These are phyloP conservation scores for Brachionichthys hirsutus DNA, from an alignment of 2,113 vertebrate species.

Conservation along the genomic window DNA sequence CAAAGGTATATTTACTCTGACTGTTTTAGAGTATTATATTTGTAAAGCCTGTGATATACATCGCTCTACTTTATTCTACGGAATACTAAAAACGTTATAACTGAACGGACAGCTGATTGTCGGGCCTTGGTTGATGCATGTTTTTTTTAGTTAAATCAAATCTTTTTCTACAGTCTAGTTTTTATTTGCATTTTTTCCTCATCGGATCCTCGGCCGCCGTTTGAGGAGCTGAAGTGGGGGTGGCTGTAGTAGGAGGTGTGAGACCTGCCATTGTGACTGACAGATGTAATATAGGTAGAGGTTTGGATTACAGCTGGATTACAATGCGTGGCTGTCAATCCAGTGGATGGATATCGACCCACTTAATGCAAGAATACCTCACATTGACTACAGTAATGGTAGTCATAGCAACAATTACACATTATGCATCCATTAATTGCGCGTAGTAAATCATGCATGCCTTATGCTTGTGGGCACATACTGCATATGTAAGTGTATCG, in stretches of 20 bases:
- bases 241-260: too few species aligned
- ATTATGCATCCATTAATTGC: slow-evolving; percentile 2
- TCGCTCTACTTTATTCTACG: too few species aligned
- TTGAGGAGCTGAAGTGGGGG: neutral
- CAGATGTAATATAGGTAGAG: neutral
- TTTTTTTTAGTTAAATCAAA: too few species aligned
- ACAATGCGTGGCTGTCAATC: slow-evolving; percentile 1
- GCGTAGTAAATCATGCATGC: neutral
- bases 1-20: neutral
- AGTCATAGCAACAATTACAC: neutral
- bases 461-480: neutral
- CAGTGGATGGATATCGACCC: neutral
- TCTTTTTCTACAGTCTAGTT: too few species aligned
- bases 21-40: too few species aligned
- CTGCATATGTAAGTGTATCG: neutral
- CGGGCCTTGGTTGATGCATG: too few species aligned
- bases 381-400: neutral
- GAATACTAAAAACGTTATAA: too few species aligned
- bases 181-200: too few species aligned
- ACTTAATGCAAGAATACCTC: neutral
- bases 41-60: too few species aligned
- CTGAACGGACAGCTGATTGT: too few species aligned
- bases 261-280: slow-evolving; percentile 1
- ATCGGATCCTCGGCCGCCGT: too few species aligned
- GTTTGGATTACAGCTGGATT: neutral